A percentile compares a stretch with the other conserved stretches of the same genome.
phyloP scores from a whole-genome alignment of 2,797 vertebrate genomes.

The Sebastes hubbsi region DNA sequence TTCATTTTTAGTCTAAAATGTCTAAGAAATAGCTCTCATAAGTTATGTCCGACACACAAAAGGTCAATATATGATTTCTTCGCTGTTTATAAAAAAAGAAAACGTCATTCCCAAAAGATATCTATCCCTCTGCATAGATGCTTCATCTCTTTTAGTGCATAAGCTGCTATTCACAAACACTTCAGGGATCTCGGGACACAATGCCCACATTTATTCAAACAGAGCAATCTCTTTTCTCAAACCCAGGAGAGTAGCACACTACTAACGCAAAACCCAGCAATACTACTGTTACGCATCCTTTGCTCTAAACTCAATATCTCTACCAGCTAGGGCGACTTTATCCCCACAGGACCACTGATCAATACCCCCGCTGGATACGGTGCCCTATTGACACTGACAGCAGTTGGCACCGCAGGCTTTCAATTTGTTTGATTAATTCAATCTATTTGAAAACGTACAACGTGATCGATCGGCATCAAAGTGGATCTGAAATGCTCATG shows the following conservation, averaged over 20 bases:
- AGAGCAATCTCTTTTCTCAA: constrained; percentile 7
- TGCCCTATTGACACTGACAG: constrained; percentile 41
- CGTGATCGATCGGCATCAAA: background rate
- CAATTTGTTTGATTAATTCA: constrained; percentile 47
- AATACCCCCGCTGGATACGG: constrained; percentile 38
- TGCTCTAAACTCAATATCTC: constrained; percentile 37
- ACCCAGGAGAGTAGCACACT: constrained; percentile 8
- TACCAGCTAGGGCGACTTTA: constrained; percentile 20
- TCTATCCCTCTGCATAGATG: background rate
- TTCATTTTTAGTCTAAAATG: background rate
- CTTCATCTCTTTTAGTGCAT: background rate
- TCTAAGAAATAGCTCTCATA: background rate
- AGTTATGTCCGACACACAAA: background rate
- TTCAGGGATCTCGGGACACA: constrained; percentile 10
- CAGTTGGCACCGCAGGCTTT: constrained; percentile 28
- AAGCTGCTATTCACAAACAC: constrained; percentile 2
- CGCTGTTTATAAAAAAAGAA: background rate
- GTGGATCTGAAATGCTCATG: background rate
- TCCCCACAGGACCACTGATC: constrained; percentile 44
- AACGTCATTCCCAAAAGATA: background rate
- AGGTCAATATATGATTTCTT: background rate
- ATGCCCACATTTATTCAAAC: constrained; percentile 21
- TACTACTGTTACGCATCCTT: constrained; percentile 4
- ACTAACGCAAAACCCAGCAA: constrained; percentile 13
- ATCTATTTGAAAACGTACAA: constrained; percentile 20